These are phyloP conservation scores for Syngnathus scovelli DNA, from an alignment of 2,113 vertebrate species.

Conservation along the genomic window DNA sequence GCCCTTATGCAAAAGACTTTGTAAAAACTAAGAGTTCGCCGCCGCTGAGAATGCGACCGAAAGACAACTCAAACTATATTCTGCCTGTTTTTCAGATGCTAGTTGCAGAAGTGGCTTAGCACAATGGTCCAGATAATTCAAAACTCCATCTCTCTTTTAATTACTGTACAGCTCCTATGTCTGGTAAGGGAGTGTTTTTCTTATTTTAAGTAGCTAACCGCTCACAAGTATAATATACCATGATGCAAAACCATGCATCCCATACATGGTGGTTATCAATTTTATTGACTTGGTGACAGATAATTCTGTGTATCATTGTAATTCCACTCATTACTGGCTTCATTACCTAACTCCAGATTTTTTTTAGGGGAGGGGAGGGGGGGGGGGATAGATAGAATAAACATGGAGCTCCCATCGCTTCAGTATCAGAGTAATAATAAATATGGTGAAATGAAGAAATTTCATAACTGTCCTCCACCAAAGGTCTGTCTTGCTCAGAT, in stretches of 20 bases:
- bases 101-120: slow-evolving; percentile 14
- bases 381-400: no score
- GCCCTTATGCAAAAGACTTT: neutral
- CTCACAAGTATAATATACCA: neutral
- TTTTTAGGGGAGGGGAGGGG: no score
- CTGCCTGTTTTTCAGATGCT: slow-evolving; percentile 25
- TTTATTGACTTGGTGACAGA: neutral
- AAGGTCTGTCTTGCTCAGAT: slow-evolving; percentile 63
- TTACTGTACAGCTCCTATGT: slow-evolving; percentile 48
- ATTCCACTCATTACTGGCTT: slow-evolving; percentile 12
- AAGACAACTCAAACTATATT: neutral
- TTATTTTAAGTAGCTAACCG: neutral
- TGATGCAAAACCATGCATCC: neutral
- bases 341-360: slow-evolving; percentile 7
- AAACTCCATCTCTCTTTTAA: slow-evolving; percentile 33
- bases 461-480: slow-evolving; percentile 31
- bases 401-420: slow-evolving; percentile 9
- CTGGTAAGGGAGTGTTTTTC: slow-evolving; percentile 52
- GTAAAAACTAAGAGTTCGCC: neutral
- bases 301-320: slow-evolving; percentile 12
- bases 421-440: slow-evolving; percentile 3
- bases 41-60: neutral
- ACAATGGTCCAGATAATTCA: slow-evolving; percentile 55
- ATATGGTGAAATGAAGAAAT: slow-evolving; percentile 44
- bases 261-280: neutral